Base-by-base conservation (phyloP, 2,888 invertebrate genomes). In the Vesta saturnalis region DNA sequence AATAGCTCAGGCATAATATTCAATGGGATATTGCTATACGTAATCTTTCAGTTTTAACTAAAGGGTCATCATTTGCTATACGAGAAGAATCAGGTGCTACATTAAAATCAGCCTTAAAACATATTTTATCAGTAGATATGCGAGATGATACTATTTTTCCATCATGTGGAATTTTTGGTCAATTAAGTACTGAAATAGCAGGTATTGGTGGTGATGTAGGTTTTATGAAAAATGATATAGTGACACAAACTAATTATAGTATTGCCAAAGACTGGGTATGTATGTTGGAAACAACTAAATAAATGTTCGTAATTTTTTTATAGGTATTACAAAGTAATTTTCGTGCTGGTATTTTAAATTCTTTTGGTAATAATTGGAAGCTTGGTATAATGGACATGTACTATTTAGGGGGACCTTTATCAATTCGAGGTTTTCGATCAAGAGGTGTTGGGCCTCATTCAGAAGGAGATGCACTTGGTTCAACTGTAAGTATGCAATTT, bases 201-300 rank as follows among this genome's bases (percentile, higher is more conserved):
- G 91, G 96, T 0, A 82, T 97, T 4, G 97, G 97, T 8, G 99
- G 99, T 1, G 94, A 96, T 81, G 90, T 96, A n/a, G 92, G 94
- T 14, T 96, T 95, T 82, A 81, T 95, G 22, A 94, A 94, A 85
- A 93, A 93, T 74, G 95, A 95, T 75, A 81, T 92, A 6, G 89
- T 89, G 75, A 82, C 91, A 16, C 94, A 95, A 84, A 83, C 88
- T 16, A 93, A 92, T 83, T 85, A 90, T 77, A 69, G 74, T 8
- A 30, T 77, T 12, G 30, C 72, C 3, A 70, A 75, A 12, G 77
- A 77, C 60, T 66, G 77, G 65, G 78, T 77, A 71, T 72, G 73
- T 75, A 21, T 10, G 12, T 6, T 39, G n/a, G 5, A 21, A 1
- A 15, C 18, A 8, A 57, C 10, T 18, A 16, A 16, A 6, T 1